Evolutionary conservation across 2,113 vertebrate species (phyloP).

Genomic region (Psittacus erithacus): DNA sequence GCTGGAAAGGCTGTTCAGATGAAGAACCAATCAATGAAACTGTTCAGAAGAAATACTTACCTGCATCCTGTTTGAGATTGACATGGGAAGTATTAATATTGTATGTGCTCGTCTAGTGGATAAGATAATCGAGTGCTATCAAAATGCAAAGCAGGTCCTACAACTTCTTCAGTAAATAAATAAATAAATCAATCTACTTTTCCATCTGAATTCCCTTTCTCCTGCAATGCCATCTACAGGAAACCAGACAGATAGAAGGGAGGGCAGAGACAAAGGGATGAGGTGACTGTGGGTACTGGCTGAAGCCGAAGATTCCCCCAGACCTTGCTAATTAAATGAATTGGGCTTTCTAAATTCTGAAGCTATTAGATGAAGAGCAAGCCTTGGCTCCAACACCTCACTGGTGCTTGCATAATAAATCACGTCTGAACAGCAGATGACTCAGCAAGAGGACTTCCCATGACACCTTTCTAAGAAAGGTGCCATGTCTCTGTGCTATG

Average conservation of each 20-base stretch:
- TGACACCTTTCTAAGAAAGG: background rate
- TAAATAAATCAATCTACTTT: background rate
- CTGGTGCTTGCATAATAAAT: background rate
- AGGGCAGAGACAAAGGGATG: background rate
- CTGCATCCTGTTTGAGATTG: constrained; percentile 25
- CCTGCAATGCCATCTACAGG: constrained; percentile 69
- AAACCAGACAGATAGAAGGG: background rate
- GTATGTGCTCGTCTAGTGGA: constrained; percentile 8
- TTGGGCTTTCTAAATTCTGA: background rate
- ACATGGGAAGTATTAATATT: constrained; percentile 40
- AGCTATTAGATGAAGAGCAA: background rate
- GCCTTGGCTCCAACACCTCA: accelerated
- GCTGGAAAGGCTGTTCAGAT: background rate
- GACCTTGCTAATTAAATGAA: background rate
- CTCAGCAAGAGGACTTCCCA: background rate
- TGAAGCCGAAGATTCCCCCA: background rate
- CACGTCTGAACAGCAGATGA: accelerated
- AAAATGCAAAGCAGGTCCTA: constrained; percentile 28
- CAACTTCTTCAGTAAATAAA: background rate
- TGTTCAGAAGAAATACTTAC: constrained; percentile 2
- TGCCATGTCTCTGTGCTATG: accelerated
- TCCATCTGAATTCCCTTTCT: constrained; percentile 34
- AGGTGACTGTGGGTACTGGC: accelerated
- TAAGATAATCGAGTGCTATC: constrained; percentile 42
- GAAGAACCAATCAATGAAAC: constrained; percentile 25